phyloP scores from a whole-genome alignment of 2,113 vertebrate species.

The Mormoops blainvillei region DNA sequence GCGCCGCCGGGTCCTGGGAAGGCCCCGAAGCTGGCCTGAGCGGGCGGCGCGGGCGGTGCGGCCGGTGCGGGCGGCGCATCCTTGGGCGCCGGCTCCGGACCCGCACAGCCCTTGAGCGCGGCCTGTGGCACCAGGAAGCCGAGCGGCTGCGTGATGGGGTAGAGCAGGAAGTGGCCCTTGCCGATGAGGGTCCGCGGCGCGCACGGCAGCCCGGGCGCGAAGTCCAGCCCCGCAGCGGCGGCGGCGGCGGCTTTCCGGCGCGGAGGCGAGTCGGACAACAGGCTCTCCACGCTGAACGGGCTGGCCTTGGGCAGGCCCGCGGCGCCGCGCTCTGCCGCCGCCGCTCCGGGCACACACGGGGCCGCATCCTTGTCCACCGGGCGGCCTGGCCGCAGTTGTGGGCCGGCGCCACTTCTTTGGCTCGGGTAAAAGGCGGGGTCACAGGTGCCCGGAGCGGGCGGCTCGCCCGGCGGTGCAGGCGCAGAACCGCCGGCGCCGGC shows the following conservation, averaged over 20 bases:
- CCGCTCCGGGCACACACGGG: background rate
- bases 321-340: conserved; percentile 73
- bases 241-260: conserved; percentile 85
- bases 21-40: conserved; percentile 70
- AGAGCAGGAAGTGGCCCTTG: conserved; percentile 94
- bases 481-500: background rate
- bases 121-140: conserved; percentile 96
- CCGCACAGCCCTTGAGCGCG: conserved; percentile 82
- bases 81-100: conserved; percentile 71
- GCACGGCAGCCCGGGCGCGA: conserved; percentile 83
- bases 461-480: conserved; percentile 48
- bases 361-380: conserved; percentile 80
- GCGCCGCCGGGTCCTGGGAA: conserved; percentile 68
- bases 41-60: conserved; percentile 60
- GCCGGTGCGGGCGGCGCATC: conserved; percentile 69
- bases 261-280: conserved; percentile 92
- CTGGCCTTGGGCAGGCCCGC: conserved; percentile 88
- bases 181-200: conserved; percentile 90
- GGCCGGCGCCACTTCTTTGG: conserved; percentile 88
- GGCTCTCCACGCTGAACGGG: conserved; percentile 96
- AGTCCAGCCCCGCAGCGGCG: conserved; percentile 82
- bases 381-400: conserved; percentile 79
- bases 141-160: conserved; percentile 95
- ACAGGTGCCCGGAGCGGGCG: conserved; percentile 78
- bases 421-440: conserved; percentile 83